Conservation (phyloP, 1,140 invertebrate genomes). For the Calliphora vicina region DNA sequence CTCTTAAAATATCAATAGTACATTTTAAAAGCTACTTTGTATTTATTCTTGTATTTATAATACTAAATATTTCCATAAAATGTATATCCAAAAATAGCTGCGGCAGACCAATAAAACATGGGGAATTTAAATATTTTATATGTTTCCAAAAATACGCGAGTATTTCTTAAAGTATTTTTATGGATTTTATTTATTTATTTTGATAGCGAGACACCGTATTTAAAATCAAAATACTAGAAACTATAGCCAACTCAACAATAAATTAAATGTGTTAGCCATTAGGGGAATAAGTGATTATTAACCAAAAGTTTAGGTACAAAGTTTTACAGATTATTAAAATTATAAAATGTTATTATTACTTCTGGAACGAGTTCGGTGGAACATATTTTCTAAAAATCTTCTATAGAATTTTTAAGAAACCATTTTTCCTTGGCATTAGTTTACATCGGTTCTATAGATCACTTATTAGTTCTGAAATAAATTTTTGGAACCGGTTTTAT, state of each 20-base stretch:
- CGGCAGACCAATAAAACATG: background rate
- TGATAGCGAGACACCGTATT: too few species aligned
- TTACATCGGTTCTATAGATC: too few species aligned
- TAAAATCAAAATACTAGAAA: background rate
- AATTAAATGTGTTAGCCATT: background rate
- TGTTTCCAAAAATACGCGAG: background rate
- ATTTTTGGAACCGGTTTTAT: too few species aligned
- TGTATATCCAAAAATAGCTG: background rate
- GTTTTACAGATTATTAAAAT: too few species aligned
- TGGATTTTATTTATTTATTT: background rate
- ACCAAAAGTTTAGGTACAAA: too few species aligned
- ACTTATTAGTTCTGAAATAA: too few species aligned
- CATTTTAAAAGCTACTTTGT: background rate
- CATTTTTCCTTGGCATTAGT: too few species aligned
- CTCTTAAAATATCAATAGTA: too few species aligned
- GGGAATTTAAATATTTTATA: background rate
- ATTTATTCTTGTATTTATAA: background rate
- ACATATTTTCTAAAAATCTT: too few species aligned
- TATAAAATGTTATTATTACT: too few species aligned
- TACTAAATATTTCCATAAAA: background rate
- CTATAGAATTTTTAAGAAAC: too few species aligned
- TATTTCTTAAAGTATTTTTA: background rate
- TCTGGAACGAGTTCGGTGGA: too few species aligned
- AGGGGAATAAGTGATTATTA: background rate
- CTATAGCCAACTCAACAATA: background rate